Percentiles rank a stretch among this genome's conserved stretches.
These are phyloP conservation scores for Elachura formosa DNA, from an alignment of 2,113 vertebrate species.

Conservation along the genomic window DNA sequence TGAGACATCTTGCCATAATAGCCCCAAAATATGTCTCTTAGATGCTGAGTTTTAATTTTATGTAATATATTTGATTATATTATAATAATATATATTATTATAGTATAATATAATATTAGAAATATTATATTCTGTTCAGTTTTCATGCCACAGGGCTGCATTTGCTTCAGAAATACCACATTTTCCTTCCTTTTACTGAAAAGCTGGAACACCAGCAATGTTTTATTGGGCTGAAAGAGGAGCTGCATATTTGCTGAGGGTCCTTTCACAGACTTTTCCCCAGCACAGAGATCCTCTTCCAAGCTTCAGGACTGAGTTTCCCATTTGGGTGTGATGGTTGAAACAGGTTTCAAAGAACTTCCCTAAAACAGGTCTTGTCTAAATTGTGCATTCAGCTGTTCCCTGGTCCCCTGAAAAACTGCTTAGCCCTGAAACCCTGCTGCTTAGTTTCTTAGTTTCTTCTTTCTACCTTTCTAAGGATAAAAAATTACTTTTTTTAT, in stretches of 20 bases:
- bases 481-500: background rate
- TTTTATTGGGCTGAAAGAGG: background rate
- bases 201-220: background rate
- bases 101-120: too few relatives aligned
- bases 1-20: background rate
- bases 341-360: background rate
- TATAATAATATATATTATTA: too few relatives aligned
- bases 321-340: background rate
- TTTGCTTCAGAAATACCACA: background rate
- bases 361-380: background rate
- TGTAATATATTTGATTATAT: too few relatives aligned
- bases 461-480: background rate
- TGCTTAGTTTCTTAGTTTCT: background rate
- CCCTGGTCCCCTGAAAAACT: background rate
- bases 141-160: background rate
- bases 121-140: fast-evolving
- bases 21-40: background rate
- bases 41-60: background rate
- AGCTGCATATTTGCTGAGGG: background rate
- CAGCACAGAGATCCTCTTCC: background rate
- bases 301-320: background rate
- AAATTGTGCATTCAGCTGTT: background rate
- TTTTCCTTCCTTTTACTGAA: background rate
- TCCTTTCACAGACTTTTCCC: background rate
- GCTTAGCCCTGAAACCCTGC: background rate